Conservation (phyloP, 2,888 invertebrate genomes). For the Punctoribates punctum region DNA sequence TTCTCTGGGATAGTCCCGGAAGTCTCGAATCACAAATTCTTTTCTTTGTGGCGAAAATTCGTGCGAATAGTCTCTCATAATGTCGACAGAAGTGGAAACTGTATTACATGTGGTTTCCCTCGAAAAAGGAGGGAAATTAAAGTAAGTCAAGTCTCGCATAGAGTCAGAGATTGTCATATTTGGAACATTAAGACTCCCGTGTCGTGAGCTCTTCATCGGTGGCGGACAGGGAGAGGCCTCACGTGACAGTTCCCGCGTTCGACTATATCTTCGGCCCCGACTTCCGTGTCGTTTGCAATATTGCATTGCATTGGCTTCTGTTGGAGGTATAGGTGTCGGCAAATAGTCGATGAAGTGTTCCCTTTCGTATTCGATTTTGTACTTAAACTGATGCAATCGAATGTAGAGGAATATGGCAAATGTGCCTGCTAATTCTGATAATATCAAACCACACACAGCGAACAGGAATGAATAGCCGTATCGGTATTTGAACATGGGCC, state of each 20-base stretch:
- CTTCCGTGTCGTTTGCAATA: conserved; percentile 47
- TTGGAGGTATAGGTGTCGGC: conserved; percentile 19
- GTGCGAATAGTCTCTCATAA: conserved; percentile 48
- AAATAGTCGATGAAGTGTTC: conserved; percentile 42
- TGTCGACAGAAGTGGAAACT: conserved; percentile 49
- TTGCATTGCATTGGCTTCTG: background rate
- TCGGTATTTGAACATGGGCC: conserved; percentile 49
- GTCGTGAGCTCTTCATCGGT: conserved; percentile 38
- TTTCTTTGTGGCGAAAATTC: conserved; percentile 49
- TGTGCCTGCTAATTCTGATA: conserved; percentile 78
- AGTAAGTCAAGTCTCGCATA: conserved; percentile 49
- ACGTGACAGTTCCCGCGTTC: conserved; percentile 42
- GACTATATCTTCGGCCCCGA: conserved; percentile 44
- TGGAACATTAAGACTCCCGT: conserved; percentile 45
- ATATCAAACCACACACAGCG: conserved; percentile 76
- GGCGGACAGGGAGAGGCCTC: conserved; percentile 43
- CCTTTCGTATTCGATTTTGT: conserved; percentile 45
- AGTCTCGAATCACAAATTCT: conserved; percentile 2
- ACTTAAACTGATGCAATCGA: conserved; percentile 61
- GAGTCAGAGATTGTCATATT: conserved; percentile 49
- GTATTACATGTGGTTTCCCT: conserved; percentile 49
- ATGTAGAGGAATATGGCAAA: conserved; percentile 82
- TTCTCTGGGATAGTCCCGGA: conserved; percentile 45
- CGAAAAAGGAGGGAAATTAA: conserved; percentile 49
- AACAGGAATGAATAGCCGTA: conserved; percentile 85